Evolutionary conservation across 2,888 invertebrate genomes (phyloP).

Genomic region (Agapostemon virescens): DNA sequence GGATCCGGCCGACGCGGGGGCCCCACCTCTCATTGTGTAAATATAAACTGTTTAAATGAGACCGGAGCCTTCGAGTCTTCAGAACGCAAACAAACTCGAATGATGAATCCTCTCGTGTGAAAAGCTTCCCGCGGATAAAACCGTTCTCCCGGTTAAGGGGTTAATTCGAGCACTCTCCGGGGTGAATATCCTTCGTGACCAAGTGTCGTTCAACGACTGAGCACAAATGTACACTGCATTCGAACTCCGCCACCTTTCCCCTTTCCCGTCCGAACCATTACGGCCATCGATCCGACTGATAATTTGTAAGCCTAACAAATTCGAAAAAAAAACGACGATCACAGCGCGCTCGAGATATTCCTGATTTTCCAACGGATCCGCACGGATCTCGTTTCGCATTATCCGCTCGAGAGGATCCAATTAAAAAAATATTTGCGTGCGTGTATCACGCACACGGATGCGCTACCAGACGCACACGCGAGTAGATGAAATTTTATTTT

Average conservation of each 20-base stretch:
- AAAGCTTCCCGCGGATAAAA: slow-evolving; percentile 33
- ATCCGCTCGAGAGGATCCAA: slow-evolving; percentile 32
- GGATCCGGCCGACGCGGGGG: background rate
- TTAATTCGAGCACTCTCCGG: slow-evolving; percentile 41
- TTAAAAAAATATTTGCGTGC: slow-evolving; percentile 25
- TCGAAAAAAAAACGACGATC: background rate
- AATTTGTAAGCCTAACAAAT: slow-evolving; percentile 3
- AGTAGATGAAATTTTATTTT: slow-evolving; percentile 18
- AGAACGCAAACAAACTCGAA: slow-evolving; percentile 8
- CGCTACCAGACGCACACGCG: background rate
- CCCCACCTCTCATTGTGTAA: background rate
- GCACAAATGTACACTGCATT: slow-evolving; percentile 37
- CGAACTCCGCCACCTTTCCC: background rate
- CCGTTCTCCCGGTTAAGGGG: slow-evolving; percentile 35
- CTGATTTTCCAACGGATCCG: background rate
- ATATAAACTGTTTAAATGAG: slow-evolving; percentile 16
- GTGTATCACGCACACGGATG: background rate
- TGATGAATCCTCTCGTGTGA: slow-evolving; percentile 38
- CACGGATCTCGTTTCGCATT: slow-evolving; percentile 20
- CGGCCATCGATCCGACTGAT: slow-evolving; percentile 8
- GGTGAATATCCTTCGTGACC: slow-evolving; percentile 37
- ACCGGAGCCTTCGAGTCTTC: background rate
- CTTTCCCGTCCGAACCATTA: background rate
- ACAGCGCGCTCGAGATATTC: background rate
- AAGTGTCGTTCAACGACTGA: slow-evolving; percentile 38